Percentiles rank a stretch among this genome's conserved stretches.
phyloP scores from a whole-genome alignment of 92 coral and sea anemone species.

The Zoanthus solanderi region DNA sequence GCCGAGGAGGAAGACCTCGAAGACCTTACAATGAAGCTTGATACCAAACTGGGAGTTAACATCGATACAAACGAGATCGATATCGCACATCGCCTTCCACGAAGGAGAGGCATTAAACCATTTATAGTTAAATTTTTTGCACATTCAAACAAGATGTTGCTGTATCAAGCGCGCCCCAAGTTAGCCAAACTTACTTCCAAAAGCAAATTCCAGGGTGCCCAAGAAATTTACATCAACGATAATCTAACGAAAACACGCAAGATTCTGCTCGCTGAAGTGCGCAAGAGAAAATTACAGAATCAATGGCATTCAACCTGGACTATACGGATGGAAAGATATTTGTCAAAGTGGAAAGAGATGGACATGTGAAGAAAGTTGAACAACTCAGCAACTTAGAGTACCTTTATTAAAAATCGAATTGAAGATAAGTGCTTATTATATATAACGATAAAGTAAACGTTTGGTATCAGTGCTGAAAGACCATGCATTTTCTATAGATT shows the following conservation, averaged over 20 bases:
- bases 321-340: conserved; percentile 7
- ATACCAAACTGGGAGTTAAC: not conserved
- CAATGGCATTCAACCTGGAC: conserved; percentile 7
- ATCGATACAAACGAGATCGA: conserved; percentile 14
- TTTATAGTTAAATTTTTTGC: not conserved
- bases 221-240: not conserved
- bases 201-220: not conserved
- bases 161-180: conserved; percentile 17
- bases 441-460: not conserved
- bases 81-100: conserved; percentile 4
- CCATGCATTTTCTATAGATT: not conserved
- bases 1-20: not conserved
- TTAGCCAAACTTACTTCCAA: not conserved
- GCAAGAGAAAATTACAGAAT: conserved; percentile 7
- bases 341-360: conserved; percentile 6
- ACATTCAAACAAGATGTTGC: conserved; percentile 8
- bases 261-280: not conserved
- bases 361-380: not conserved
- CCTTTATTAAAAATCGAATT: not conserved
- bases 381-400: not conserved
- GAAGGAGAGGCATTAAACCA: not conserved
- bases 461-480: not conserved
- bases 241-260: conserved; percentile 1
- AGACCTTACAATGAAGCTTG: not conserved
- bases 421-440: conserved; percentile 4